Percentiles rank a stretch among this genome's conserved stretches.
phyloP scores from a whole-genome alignment of 2,888 invertebrate genomes.

The Zygogramma bicolorata region DNA sequence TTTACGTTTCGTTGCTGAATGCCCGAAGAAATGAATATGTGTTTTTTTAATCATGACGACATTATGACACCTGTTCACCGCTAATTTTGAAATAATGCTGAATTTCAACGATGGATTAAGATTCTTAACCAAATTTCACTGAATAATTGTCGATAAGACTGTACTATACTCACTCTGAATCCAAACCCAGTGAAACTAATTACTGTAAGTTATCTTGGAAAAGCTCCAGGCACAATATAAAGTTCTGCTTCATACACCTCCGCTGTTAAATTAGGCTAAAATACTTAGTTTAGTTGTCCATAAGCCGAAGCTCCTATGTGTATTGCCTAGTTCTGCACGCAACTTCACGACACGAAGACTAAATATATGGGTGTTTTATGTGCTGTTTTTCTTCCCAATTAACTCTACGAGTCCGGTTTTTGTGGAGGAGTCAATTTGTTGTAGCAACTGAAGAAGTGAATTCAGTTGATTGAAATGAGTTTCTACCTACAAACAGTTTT shows the following conservation, averaged over 20 bases:
- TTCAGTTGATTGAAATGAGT: not conserved
- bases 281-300: constrained; percentile 24
- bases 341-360: constrained; percentile 23
- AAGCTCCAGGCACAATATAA: constrained; percentile 27
- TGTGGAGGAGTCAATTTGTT: constrained; percentile 24
- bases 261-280: constrained; percentile 28
- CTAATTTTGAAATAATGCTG: too few species aligned
- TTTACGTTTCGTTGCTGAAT: too few species aligned
- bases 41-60: too few species aligned
- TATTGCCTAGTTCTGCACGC: constrained; percentile 18
- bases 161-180: not conserved
- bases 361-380: not conserved
- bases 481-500: too few species aligned
- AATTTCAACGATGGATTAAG: too few species aligned
- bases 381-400: constrained; percentile 21
- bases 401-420: constrained; percentile 22
- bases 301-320: constrained; percentile 15
- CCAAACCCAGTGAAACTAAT: constrained; percentile 17
- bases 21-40: too few species aligned
- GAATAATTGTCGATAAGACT: not conserved
- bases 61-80: too few species aligned
- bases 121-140: not conserved
- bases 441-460: constrained; percentile 8
- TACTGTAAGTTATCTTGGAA: constrained; percentile 23
- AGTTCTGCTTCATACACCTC: constrained; percentile 32